These are phyloP conservation scores for Actias luna DNA, from an alignment of 2,888 invertebrate genomes.

Conservation along the genomic window DNA sequence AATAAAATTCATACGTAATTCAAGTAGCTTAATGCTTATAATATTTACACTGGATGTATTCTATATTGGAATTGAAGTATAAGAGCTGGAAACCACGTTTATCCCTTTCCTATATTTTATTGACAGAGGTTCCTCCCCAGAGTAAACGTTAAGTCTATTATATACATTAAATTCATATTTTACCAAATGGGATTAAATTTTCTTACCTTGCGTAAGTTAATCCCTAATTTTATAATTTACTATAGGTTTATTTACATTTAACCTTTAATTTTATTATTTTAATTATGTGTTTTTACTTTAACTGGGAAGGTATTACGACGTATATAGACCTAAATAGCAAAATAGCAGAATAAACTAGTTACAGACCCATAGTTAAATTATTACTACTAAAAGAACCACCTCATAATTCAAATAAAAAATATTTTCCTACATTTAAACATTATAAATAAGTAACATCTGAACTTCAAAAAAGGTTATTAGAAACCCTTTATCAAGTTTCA, in stretches of 20 bases:
- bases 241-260: slow-evolving; percentile 9
- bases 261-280: not conserved
- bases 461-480: no score
- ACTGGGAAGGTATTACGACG: not conserved
- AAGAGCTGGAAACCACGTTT: slow-evolving; percentile 14
- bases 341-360: not conserved
- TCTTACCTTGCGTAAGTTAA: not conserved
- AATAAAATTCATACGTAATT: not conserved
- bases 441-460: no score
- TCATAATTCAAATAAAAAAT: no score
- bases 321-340: not conserved
- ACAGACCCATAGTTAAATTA: not conserved
- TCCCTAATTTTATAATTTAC: not conserved
- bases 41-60: not conserved
- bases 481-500: no score
- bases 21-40: not conserved
- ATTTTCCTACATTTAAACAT: no score
- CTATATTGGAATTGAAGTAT: not conserved
- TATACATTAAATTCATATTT: slow-evolving; percentile 41
- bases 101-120: slow-evolving; percentile 32
- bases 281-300: not conserved
- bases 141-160: slow-evolving; percentile 35
- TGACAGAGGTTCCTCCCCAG: slow-evolving; percentile 44
- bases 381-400: no score
- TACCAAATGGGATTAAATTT: slow-evolving; percentile 31